Evolutionary conservation across 2,888 invertebrate genomes (phyloP).

Genomic region (Campopleginae sp.): DNA sequence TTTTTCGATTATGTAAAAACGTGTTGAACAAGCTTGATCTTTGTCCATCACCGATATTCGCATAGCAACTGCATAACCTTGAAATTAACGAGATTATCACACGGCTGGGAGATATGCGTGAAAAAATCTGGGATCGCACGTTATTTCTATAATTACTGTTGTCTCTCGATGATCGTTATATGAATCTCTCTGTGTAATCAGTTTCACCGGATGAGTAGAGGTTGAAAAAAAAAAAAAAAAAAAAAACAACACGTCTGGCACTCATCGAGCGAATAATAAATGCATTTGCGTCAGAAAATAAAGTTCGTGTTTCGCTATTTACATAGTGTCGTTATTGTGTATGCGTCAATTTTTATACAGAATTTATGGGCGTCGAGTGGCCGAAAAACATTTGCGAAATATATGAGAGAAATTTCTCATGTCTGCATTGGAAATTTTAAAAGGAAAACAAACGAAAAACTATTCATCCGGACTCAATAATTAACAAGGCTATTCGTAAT

Average conservation of each 20-base stretch:
- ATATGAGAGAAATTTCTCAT: not conserved
- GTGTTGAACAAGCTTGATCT: not conserved
- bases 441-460: not conserved
- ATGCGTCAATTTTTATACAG: not conserved
- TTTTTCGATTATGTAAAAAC: not conserved
- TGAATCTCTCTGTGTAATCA: conserved; percentile 9
- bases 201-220: not conserved
- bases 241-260: not conserved
- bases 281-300: not conserved
- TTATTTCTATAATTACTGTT: conserved; percentile 6
- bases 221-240: conserved; percentile 3
- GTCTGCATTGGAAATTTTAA: not conserved
- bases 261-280: not conserved
- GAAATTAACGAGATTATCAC: not conserved
- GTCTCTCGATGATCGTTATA: not conserved
- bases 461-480: not conserved
- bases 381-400: not conserved
- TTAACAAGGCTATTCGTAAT: not conserved
- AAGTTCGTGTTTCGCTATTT: not conserved
- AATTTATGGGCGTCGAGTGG: not conserved
- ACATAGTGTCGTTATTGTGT: not conserved
- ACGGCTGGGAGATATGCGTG: not conserved
- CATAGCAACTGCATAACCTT: not conserved
- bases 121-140: not conserved
- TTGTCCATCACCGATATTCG: not conserved